Evolutionary conservation across 23 tunicate species (phyloP).

Genomic region (Halocynthia roretzi): DNA sequence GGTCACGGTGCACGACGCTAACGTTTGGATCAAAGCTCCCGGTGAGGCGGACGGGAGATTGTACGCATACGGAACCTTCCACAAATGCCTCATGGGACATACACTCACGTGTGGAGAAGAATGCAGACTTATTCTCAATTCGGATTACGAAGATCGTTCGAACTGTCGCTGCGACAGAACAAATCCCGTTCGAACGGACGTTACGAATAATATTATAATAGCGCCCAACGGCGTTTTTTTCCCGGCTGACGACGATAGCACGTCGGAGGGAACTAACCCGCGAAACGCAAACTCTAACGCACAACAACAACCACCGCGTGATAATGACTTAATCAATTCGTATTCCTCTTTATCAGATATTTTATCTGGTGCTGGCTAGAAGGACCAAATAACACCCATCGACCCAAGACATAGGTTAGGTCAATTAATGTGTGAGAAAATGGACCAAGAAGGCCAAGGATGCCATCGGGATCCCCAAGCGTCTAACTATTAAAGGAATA

Average conservation of each 20-base stretch:
- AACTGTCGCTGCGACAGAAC: slow-evolving; percentile 11
- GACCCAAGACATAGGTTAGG: too few species aligned
- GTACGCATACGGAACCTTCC: slow-evolving; percentile 46
- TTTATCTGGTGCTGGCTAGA: too few species aligned
- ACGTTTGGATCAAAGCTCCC: slow-evolving; percentile 78
- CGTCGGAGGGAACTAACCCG: background rate
- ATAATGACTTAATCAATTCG: too few species aligned
- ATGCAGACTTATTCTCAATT: slow-evolving; percentile 26
- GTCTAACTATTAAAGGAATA: too few species aligned
- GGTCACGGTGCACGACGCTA: slow-evolving; percentile 72
- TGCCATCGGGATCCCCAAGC: too few species aligned
- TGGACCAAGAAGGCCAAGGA: too few species aligned
- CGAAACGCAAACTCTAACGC: background rate
- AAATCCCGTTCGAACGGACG: background rate
- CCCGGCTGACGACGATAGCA: background rate
- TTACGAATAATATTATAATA: too few species aligned
- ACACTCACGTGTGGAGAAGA: slow-evolving; percentile 40
- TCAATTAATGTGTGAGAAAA: too few species aligned
- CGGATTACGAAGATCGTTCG: background rate
- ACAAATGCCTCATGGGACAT: slow-evolving; percentile 63
- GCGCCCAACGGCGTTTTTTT: too few species aligned
- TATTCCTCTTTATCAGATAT: too few species aligned
- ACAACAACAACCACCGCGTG: background rate
- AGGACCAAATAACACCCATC: too few species aligned
- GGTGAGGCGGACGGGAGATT: slow-evolving; percentile 86